A percentile compares a stretch with the other conserved stretches of the same genome.
Conservation (phyloP, 2,113 vertebrate species). For the Saguinus midas region DNA sequence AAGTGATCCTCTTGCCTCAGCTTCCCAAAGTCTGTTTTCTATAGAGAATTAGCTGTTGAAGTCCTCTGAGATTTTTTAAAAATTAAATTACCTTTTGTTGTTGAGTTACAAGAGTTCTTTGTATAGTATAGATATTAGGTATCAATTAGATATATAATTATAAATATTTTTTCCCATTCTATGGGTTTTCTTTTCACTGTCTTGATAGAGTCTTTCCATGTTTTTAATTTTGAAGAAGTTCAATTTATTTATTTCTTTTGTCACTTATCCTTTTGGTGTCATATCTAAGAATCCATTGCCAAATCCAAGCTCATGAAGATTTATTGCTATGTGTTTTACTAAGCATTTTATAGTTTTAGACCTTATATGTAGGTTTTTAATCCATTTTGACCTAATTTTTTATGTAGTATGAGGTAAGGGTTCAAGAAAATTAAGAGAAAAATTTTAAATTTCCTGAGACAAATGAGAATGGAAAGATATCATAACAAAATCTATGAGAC, state of each 20-base stretch:
- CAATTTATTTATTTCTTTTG: not conserved
- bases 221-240: conserved; percentile 40
- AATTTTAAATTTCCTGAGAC: not conserved
- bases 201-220: not conserved
- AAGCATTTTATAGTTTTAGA: not conserved
- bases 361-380: not conserved
- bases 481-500: not conserved
- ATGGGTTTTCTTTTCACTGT: not conserved
- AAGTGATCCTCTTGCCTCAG: too few relatives aligned
- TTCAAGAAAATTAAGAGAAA: not conserved
- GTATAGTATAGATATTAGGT: not conserved
- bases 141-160: not conserved
- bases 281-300: not conserved
- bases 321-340: not conserved
- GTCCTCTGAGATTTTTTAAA: not conserved
- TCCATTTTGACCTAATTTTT: not conserved
- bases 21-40: not conserved
- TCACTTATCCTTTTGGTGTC: not conserved
- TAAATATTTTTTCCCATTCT: not conserved
- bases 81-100: not conserved
- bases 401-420: not conserved
- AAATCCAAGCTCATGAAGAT: not conserved
- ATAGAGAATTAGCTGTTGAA: not conserved
- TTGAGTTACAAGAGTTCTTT: not conserved
- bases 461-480: not conserved